These are phyloP conservation scores for Sebastes cheni DNA, from an alignment of 2,797 vertebrate species.

Conservation along the genomic window DNA sequence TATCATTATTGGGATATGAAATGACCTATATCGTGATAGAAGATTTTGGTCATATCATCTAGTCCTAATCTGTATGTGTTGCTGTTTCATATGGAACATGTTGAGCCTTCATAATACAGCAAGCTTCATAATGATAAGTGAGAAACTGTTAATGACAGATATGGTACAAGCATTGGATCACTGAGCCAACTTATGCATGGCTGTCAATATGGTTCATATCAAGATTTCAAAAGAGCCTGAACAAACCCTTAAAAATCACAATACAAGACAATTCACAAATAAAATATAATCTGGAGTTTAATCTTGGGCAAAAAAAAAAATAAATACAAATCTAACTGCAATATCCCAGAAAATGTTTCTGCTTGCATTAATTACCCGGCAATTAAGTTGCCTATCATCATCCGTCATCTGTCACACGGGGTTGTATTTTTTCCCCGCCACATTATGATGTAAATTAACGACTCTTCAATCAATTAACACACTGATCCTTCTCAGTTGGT, in stretches of 20 bases:
- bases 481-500: conserved; percentile 72
- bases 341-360: conserved; percentile 29
- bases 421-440: conserved; percentile 59
- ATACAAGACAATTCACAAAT: neutral
- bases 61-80: too few relatives aligned
- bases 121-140: neutral
- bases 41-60: too few relatives aligned
- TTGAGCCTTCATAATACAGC: neutral
- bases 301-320: neutral
- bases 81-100: neutral
- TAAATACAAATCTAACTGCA: neutral
- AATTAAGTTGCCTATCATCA: conserved; percentile 76
- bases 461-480: conserved; percentile 79
- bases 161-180: neutral
- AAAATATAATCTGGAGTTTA: neutral
- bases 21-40: too few relatives aligned
- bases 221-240: neutral
- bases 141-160: neutral
- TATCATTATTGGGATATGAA: too few relatives aligned
- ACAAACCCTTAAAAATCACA: neutral
- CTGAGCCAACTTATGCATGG: neutral
- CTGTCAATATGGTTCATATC: neutral
- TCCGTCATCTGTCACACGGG: conserved; percentile 74
- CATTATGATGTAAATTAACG: conserved; percentile 77
- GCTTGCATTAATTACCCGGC: conserved; percentile 56